Evolutionary conservation across 2,797 vertebrate genomes (phyloP).

Genomic region (Catharus ustulatus): DNA sequence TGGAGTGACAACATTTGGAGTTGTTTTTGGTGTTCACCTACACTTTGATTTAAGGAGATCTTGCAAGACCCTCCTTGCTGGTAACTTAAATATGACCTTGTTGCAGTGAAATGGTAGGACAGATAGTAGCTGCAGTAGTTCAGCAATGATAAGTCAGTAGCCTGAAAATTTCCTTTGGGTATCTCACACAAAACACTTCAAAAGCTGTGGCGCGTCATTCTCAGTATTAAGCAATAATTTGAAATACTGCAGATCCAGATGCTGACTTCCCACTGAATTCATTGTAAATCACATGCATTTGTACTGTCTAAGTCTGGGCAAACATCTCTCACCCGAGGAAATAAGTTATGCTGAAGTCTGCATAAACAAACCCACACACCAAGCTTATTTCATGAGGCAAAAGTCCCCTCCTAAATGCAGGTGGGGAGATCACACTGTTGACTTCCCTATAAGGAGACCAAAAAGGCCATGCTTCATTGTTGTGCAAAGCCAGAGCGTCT

Average conservation of each 20-base stretch:
- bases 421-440: neutral
- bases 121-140: neutral
- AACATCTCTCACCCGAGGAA: slow-evolving; percentile 35
- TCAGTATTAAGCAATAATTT: slow-evolving; percentile 47
- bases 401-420: neutral
- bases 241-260: slow-evolving; percentile 63
- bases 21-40: neutral
- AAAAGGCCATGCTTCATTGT: neutral
- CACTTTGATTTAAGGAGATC: neutral
- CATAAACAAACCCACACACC: slow-evolving; percentile 46
- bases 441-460: accelerated
- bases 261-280: slow-evolving; percentile 49
- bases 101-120: neutral
- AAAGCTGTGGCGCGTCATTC: slow-evolving; percentile 32
- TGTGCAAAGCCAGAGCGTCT: neutral
- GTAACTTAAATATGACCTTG: neutral
- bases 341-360: neutral
- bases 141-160: slow-evolving; percentile 19
- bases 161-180: slow-evolving; percentile 43
- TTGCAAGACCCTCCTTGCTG: neutral
- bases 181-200: neutral
- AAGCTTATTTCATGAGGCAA: neutral
- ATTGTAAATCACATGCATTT: slow-evolving; percentile 58
- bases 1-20: neutral
- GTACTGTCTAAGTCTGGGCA: slow-evolving; percentile 38